Conservation (phyloP, 2,888 invertebrate genomes). For the Volucella zonaria region DNA sequence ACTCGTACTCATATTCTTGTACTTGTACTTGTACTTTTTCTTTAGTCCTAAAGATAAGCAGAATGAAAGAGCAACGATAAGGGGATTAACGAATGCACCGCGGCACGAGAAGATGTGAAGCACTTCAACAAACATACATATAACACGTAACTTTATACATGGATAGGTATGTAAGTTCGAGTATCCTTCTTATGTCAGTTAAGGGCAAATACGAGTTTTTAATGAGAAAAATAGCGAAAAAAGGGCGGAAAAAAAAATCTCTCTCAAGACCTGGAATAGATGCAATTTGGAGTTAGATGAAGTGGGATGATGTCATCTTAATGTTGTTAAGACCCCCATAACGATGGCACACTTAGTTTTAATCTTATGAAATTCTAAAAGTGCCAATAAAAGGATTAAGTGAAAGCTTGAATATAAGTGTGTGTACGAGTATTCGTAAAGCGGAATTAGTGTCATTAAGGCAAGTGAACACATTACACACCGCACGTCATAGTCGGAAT, state of each 20-base stretch:
- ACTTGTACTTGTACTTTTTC: slow-evolving; percentile 43
- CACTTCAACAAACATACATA: slow-evolving; percentile 46
- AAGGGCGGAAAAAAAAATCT: not conserved
- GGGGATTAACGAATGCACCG: slow-evolving; percentile 59
- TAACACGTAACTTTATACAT: slow-evolving; percentile 35
- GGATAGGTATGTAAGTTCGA: slow-evolving; percentile 2
- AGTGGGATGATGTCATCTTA: slow-evolving; percentile 22
- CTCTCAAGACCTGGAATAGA: slow-evolving; percentile 25
- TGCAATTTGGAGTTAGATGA: slow-evolving; percentile 35
- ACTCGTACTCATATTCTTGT: slow-evolving; percentile 27
- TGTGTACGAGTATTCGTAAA: slow-evolving; percentile 37
- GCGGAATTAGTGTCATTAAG: slow-evolving; percentile 70
- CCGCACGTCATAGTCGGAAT: not conserved
- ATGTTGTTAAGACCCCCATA: slow-evolving; percentile 53
- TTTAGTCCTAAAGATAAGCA: slow-evolving; percentile 48
- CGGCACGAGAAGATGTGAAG: slow-evolving; percentile 36
- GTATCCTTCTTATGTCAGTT: slow-evolving; percentile 43
- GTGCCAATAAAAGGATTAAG: slow-evolving; percentile 69
- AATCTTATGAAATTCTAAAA: slow-evolving; percentile 65
- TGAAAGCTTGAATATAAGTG: slow-evolving; percentile 1
- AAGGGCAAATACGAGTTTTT: slow-evolving; percentile 61
- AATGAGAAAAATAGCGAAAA: slow-evolving; percentile 65
- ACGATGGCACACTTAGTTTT: slow-evolving; percentile 65
- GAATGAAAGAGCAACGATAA: slow-evolving; percentile 45
- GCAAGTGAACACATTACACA: slow-evolving; percentile 49